A percentile compares a stretch with the other conserved stretches of the same genome.
Evolutionary conservation across 2,113 vertebrate genomes (phyloP).

Genomic region (Engraulis encrasicolus): DNA sequence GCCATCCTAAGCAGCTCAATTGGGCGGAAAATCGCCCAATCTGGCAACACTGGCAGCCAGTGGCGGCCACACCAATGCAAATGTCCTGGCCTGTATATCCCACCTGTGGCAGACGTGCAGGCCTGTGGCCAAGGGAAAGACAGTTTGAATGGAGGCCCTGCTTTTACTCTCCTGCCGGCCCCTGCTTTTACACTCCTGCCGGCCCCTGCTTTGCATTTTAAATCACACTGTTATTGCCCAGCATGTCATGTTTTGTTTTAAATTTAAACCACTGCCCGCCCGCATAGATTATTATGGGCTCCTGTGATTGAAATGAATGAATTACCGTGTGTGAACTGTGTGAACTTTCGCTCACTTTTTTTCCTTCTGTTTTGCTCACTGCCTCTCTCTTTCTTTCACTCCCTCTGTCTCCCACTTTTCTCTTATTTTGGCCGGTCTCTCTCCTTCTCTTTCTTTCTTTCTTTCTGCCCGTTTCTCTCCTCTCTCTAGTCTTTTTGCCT

Average conservation of each 20-base stretch:
- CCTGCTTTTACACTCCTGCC: neutral
- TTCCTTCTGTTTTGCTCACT: neutral
- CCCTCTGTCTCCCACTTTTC: neutral
- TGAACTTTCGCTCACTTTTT: neutral
- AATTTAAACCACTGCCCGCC: neutral
- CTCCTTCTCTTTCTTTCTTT: neutral
- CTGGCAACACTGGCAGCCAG: too few species aligned
- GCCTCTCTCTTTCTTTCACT: neutral
- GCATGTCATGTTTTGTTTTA: neutral
- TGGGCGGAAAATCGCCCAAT: too few species aligned
- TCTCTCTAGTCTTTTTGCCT: neutral
- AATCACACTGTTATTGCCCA: neutral
- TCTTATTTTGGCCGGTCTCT: neutral
- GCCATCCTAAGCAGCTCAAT: too few species aligned
- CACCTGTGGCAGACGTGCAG: neutral
- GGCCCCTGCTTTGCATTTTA: neutral
- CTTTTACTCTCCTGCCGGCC: neutral
- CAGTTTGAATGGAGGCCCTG: neutral
- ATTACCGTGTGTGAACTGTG: neutral
- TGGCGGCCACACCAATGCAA: slow-evolving; percentile 11
- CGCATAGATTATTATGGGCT: neutral
- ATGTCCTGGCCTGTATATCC: neutral
- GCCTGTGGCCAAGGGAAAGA: neutral
- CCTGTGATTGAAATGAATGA: neutral
- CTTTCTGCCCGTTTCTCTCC: slow-evolving; percentile 26